Evolutionary conservation across 2,113 vertebrate species (phyloP).

Genomic region (Ploceus nigricollis): DNA sequence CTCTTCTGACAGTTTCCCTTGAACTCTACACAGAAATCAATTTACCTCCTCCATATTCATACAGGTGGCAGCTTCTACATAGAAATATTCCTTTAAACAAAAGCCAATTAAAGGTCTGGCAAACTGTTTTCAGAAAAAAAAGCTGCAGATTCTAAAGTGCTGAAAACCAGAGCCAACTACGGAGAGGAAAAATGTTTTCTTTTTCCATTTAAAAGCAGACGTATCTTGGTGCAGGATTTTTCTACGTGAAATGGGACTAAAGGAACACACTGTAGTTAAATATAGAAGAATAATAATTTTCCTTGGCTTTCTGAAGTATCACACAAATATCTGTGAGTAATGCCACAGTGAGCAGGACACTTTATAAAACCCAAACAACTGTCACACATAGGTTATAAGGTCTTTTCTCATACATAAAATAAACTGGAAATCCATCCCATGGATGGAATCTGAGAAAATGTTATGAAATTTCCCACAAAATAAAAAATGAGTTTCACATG

Average conservation of each 20-base stretch:
- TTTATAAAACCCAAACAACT: conserved; percentile 78
- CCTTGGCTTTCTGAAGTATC: conserved; percentile 49
- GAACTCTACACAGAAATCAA: conserved; percentile 6
- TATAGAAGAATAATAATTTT: conserved; percentile 70
- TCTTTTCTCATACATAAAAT: conserved; percentile 75
- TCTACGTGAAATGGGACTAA: conserved; percentile 47
- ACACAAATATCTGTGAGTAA: conserved; percentile 72
- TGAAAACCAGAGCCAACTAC: neutral
- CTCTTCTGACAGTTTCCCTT: conserved; percentile 7
- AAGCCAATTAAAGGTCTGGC: neutral
- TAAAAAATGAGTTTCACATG: conserved; percentile 69
- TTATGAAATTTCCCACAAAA: conserved; percentile 69
- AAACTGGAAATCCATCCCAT: conserved; percentile 71
- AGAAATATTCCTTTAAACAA: conserved; percentile 10
- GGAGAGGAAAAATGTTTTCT: neutral
- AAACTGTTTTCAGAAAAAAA: conserved; percentile 19
- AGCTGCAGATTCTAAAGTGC: neutral
- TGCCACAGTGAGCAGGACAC: conserved; percentile 61
- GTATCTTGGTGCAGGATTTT: neutral
- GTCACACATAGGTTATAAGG: conserved; percentile 76
- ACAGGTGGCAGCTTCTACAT: neutral
- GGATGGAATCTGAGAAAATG: conserved; percentile 50
- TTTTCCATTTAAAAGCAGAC: neutral
- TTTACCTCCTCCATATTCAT: neutral
- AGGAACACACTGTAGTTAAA: conserved; percentile 55